These are phyloP conservation scores for Cyrtonyx montezumae DNA, from an alignment of 2,113 vertebrate genomes.

Conservation along the genomic window DNA sequence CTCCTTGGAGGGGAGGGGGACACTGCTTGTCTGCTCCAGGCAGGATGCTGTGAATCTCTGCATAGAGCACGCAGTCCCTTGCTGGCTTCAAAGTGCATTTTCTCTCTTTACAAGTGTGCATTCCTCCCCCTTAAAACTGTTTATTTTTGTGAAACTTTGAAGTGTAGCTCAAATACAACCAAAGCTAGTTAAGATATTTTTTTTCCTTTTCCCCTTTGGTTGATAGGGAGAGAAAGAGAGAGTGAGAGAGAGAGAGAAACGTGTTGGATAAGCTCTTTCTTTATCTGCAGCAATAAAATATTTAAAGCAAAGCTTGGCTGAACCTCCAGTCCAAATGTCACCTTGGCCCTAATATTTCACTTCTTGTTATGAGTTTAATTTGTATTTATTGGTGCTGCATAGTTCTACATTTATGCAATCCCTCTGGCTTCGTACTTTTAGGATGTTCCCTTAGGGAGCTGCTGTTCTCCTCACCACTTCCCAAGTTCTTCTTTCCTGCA, in stretches of 20 bases:
- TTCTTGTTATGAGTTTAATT: conserved; percentile 66
- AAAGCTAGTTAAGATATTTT: conserved; percentile 8
- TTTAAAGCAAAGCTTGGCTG: conserved; percentile 68
- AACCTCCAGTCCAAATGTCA: conserved; percentile 66
- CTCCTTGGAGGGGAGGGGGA: not conserved
- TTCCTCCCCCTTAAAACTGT: conserved; percentile 51
- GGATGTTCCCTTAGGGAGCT: conserved; percentile 11
- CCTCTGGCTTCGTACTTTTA: not conserved
- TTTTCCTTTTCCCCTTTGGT: not conserved
- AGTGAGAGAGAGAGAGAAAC: not conserved
- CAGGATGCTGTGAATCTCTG: conserved; percentile 51
- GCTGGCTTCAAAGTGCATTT: conserved; percentile 60
- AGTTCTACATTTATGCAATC: not conserved
- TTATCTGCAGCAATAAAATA: conserved; percentile 69
- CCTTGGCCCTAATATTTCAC: conserved; percentile 67
- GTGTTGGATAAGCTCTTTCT: conserved; percentile 35
- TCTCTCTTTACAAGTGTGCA: conserved; percentile 47
- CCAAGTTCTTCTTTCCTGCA: not conserved
- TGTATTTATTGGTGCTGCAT: conserved; percentile 54
- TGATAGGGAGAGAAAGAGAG: not conserved
- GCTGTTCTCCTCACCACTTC: not conserved
- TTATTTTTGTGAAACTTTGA: conserved; percentile 69
- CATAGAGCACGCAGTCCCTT: conserved; percentile 6
- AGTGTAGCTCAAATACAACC: conserved; percentile 49
- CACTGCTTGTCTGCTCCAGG: conserved; percentile 32